Percentiles rank a stretch among this genome's conserved stretches.
These are phyloP conservation scores for Drosophila mayaguana DNA, from an alignment of 2,888 invertebrate genomes.

Conservation along the genomic window DNA sequence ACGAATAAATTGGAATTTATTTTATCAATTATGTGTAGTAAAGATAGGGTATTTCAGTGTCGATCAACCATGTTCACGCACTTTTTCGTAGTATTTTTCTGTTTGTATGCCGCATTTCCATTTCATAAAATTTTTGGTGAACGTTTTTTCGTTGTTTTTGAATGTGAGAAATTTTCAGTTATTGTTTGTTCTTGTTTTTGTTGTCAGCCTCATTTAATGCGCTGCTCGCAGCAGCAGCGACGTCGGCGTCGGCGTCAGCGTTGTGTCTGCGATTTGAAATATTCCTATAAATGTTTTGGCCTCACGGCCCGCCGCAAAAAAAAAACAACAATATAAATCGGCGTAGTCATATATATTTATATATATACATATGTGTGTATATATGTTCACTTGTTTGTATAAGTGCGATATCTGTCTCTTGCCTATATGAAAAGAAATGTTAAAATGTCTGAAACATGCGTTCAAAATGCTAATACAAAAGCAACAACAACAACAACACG, in stretches of 20 bases:
- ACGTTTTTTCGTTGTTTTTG: constrained; percentile 10
- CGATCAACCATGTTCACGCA: not conserved
- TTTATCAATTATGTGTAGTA: too few species aligned
- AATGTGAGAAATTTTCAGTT: constrained; percentile 28
- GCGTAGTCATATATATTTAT: constrained; percentile 8
- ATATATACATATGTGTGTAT: constrained; percentile 18
- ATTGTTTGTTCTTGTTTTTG: constrained; percentile 31
- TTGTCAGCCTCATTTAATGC: constrained; percentile 74
- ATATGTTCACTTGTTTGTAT: constrained; percentile 15
- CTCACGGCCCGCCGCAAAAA: constrained; percentile 60
- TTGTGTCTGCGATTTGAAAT: constrained; percentile 70
- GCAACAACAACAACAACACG: constrained; percentile 36
- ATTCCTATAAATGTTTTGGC: constrained; percentile 79
- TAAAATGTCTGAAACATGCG: constrained; percentile 78
- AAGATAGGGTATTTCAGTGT: constrained; percentile 13
- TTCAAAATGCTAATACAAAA: constrained; percentile 75
- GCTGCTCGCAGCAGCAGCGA: constrained; percentile 31
- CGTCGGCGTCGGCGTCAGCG: constrained; percentile 21
- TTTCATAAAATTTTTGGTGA: constrained; percentile 42
- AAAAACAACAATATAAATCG: constrained; percentile 42
- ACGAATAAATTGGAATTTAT: not conserved
- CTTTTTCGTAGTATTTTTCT: constrained; percentile 9
- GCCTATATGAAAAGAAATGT: constrained; percentile 71
- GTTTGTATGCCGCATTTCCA: constrained; percentile 49
- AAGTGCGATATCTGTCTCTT: constrained; percentile 66